A percentile compares a stretch with the other conserved stretches of the same genome.
phyloP scores from a whole-genome alignment of 2,797 vertebrate genomes.

The Pseudomugil gertrudae region DNA sequence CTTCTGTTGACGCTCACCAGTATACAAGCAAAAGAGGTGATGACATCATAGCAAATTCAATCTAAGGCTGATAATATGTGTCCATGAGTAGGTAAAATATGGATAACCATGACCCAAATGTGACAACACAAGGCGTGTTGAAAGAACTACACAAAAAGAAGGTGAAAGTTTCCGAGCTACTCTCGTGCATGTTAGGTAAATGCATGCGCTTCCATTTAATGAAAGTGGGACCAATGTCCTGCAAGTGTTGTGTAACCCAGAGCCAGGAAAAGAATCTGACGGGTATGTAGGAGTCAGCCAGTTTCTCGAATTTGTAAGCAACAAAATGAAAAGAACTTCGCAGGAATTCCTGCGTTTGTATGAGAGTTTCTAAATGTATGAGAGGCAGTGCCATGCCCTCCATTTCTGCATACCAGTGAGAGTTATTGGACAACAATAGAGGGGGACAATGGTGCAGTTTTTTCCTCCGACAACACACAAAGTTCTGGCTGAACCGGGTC shows the following conservation, averaged over 20 bases:
- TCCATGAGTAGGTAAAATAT: slow-evolving; percentile 1
- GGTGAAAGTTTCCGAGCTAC: slow-evolving; percentile 7
- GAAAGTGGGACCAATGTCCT: slow-evolving; percentile 7
- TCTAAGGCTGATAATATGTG: slow-evolving; percentile 13
- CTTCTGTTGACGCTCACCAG: slow-evolving; percentile 17
- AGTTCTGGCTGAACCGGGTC: slow-evolving; percentile 25
- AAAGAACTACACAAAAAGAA: slow-evolving; percentile 1
- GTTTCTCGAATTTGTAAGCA: slow-evolving; percentile 34
- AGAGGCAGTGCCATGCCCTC: slow-evolving; percentile 64
- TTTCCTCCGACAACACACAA: slow-evolving; percentile 29
- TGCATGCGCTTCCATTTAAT: not conserved
- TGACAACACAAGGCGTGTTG: not conserved
- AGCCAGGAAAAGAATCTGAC: slow-evolving; percentile 23
- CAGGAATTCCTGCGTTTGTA: slow-evolving; percentile 86
- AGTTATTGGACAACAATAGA: slow-evolving; percentile 66
- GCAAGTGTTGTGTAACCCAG: not conserved
- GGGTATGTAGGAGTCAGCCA: slow-evolving; percentile 23
- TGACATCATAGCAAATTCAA: slow-evolving; percentile 7
- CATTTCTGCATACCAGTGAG: slow-evolving; percentile 68
- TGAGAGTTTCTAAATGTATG: slow-evolving; percentile 74
- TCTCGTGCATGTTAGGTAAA: not conserved
- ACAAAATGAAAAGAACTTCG: slow-evolving; percentile 64
- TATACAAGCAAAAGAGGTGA: slow-evolving; percentile 2
- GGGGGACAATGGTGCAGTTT: slow-evolving; percentile 49
- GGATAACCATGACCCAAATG: not conserved